Conservation (phyloP, 1,140 invertebrate genomes). For the Apolygus lucorum region DNA sequence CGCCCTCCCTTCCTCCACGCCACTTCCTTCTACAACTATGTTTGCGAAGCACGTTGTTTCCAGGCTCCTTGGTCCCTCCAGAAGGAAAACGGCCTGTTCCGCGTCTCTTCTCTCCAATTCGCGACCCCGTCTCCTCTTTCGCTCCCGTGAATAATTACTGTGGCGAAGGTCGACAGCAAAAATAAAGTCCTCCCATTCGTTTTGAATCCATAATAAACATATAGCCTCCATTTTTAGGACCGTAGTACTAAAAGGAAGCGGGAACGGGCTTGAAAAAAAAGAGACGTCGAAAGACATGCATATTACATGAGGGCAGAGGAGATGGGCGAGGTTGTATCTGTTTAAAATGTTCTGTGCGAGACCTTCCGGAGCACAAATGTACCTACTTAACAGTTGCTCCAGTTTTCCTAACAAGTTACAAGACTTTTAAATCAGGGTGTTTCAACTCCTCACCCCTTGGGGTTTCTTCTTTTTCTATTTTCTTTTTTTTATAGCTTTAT, state of each 20-base stretch:
- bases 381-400: slow-evolving; percentile 13
- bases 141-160: background rate
- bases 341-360: slow-evolving; percentile 10
- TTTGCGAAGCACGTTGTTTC: background rate
- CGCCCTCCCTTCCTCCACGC: background rate
- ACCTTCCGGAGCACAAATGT: slow-evolving; percentile 3
- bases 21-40: too few species aligned
- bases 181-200: background rate
- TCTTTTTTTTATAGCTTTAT: background rate
- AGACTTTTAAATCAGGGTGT: slow-evolving; percentile 13
- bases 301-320: slow-evolving; percentile 4
- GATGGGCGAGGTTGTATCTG: slow-evolving; percentile 8
- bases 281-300: slow-evolving; percentile 4
- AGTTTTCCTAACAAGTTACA: slow-evolving; percentile 14
- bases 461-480: background rate
- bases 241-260: background rate
- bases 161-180: background rate
- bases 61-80: background rate
- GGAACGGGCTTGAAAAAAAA: background rate
- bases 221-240: background rate
- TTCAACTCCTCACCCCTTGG: slow-evolving; percentile 1
- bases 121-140: background rate
- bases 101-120: too few species aligned
- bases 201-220: background rate
- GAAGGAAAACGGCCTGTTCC: background rate